Evolutionary conservation across 1,140 invertebrate species (phyloP).

Genomic region (Drosophila lowei): DNA sequence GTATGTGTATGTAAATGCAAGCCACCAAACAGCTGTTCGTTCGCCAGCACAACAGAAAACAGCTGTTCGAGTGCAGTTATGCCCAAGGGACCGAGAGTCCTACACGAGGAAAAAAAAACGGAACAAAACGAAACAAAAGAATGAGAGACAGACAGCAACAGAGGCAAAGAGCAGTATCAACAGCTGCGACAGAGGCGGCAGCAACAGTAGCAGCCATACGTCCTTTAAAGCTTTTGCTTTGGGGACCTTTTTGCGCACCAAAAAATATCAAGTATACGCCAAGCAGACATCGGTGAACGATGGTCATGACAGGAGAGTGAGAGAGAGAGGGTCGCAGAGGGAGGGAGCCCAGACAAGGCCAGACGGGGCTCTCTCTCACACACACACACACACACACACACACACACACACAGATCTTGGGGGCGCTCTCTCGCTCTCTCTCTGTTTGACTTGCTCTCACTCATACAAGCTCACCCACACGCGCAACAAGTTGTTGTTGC

Average conservation of each 20-base stretch:
- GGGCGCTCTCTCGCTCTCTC: not conserved
- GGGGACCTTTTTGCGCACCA: constrained; percentile 67
- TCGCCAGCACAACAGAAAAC: constrained; percentile 36
- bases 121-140: constrained; percentile 35
- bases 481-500: constrained; percentile 72
- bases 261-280: constrained; percentile 63
- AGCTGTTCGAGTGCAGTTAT: constrained; percentile 53
- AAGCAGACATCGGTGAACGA: constrained; percentile 18
- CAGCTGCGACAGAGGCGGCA: constrained; percentile 16
- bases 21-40: constrained; percentile 55
- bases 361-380: constrained; percentile 34
- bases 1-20: constrained; percentile 26
- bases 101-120: constrained; percentile 5
- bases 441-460: constrained; percentile 39
- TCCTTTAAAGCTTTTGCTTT: constrained; percentile 56
- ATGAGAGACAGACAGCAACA: constrained; percentile 26
- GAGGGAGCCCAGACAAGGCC: constrained; percentile 39
- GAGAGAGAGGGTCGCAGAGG: constrained; percentile 25
- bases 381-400: constrained; percentile 11
- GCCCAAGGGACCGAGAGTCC: constrained; percentile 4
- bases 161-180: constrained; percentile 13
- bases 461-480: constrained; percentile 40
- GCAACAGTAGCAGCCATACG: constrained; percentile 37
- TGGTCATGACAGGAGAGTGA: constrained; percentile 5
- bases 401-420: not conserved